Percentiles rank a stretch among this genome's conserved stretches.
Conservation (phyloP, 2,797 vertebrate species). For the Nannoperca australis region DNA sequence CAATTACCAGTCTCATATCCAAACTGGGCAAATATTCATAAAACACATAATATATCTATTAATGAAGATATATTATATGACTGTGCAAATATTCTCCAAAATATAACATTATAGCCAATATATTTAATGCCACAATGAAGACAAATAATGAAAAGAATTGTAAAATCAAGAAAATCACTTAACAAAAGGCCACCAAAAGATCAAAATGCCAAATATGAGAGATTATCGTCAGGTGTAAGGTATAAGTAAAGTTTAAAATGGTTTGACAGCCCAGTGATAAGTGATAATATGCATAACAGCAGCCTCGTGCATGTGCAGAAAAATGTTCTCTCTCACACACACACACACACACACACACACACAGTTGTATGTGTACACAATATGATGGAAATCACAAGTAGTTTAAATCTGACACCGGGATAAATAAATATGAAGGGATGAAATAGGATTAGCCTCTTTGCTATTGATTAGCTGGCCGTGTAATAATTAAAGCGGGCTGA, state of each 20-base stretch:
- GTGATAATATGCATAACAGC: constrained; percentile 1
- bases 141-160: too few relatives aligned
- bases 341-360: constrained; percentile 19
- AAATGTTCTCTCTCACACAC: background rate
- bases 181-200: background rate
- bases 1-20: background rate
- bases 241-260: too few relatives aligned
- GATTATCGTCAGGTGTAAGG: too few relatives aligned
- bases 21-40: too few relatives aligned
- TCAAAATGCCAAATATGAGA: background rate
- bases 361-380: background rate
- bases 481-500: constrained; percentile 78
- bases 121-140: too few relatives aligned
- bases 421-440: constrained; percentile 77
- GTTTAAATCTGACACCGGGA: constrained; percentile 67
- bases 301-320: background rate
- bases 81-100: too few relatives aligned
- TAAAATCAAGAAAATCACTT: too few relatives aligned
- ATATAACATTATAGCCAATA: too few relatives aligned
- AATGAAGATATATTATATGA: too few relatives aligned
- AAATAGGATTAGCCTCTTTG: constrained; percentile 77
- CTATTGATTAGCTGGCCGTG: constrained; percentile 73
- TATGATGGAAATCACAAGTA: constrained; percentile 48
- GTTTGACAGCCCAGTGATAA: background rate
- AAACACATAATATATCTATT: too few relatives aligned